Evolutionary conservation across 2,113 vertebrate species (phyloP).

Genomic region (Elachura formosa): DNA sequence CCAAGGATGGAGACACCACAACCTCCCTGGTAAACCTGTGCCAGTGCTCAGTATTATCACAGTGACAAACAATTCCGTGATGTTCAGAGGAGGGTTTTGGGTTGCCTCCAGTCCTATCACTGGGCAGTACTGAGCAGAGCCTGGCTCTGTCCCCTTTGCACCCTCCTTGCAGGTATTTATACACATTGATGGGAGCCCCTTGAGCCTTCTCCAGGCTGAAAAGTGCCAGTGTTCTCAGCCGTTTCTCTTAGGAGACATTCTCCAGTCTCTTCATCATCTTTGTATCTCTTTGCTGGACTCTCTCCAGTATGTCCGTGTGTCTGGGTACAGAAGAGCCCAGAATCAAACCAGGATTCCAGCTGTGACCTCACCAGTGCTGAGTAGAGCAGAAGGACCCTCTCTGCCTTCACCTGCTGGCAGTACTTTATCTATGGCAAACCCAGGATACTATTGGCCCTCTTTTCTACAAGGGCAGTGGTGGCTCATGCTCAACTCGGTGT

Average conservation of each 20-base stretch:
- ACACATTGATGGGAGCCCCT: accelerated
- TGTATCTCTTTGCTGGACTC: background rate
- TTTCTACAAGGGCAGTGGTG: background rate
- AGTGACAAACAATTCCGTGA: background rate
- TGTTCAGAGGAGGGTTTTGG: background rate
- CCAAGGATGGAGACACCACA: background rate
- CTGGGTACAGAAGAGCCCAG: background rate
- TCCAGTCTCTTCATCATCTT: background rate
- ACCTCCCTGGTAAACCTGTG: background rate
- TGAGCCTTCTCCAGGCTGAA: background rate
- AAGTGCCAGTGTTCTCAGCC: background rate
- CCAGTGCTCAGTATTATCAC: background rate
- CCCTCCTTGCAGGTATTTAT: background rate
- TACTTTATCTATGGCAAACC: background rate
- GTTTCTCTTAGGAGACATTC: background rate
- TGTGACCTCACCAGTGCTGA: background rate
- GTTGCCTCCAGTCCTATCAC: background rate
- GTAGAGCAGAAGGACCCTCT: background rate
- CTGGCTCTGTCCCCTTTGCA: background rate
- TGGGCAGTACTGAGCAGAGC: background rate
- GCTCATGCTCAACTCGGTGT: background rate
- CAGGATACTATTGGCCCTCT: background rate
- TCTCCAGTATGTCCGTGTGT: background rate
- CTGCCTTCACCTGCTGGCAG: background rate
- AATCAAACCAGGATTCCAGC: background rate